Conservation (phyloP, 2,797 vertebrate species). For the Pempheris klunzingeri region DNA sequence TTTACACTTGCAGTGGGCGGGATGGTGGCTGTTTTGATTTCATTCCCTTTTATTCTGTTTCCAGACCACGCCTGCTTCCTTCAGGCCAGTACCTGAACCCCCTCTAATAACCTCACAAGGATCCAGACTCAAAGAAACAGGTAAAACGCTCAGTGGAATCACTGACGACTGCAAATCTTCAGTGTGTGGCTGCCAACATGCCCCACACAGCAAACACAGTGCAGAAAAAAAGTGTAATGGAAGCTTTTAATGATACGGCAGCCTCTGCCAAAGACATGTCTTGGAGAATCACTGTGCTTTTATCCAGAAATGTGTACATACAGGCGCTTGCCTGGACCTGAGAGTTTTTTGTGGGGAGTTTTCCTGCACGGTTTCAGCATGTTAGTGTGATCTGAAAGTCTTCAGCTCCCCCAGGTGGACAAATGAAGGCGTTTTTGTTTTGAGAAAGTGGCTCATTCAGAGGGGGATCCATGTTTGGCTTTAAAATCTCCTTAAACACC, state of each 20-base stretch:
- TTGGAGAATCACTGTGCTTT: conserved; percentile 8
- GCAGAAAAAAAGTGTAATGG: conserved; percentile 23
- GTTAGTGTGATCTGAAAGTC: background rate
- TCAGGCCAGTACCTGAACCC: conserved; percentile 71
- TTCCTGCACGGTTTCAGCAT: background rate
- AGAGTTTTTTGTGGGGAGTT: conserved; percentile 3
- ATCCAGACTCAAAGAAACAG: conserved; percentile 44
- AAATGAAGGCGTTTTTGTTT: background rate
- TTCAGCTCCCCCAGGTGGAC: conserved; percentile 48
- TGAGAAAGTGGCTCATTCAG: too few species aligned
- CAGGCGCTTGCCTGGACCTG: conserved; percentile 56
- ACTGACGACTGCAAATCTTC: background rate
- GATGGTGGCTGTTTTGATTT: background rate
- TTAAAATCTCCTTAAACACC: background rate
- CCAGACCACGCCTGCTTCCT: conserved; percentile 66
- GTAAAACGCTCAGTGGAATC: conserved; percentile 43
- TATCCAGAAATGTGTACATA: conserved; percentile 38
- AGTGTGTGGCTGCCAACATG: background rate
- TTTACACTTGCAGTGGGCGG: background rate
- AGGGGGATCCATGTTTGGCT: too few species aligned
- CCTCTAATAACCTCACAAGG: conserved; percentile 59
- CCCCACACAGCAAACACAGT: background rate
- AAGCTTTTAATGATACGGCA: conserved; percentile 44
- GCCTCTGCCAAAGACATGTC: conserved; percentile 39
- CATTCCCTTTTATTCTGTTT: too few species aligned